These are phyloP conservation scores for Danio albolineatus DNA, from an alignment of 2,797 vertebrate species.

Conservation along the genomic window DNA sequence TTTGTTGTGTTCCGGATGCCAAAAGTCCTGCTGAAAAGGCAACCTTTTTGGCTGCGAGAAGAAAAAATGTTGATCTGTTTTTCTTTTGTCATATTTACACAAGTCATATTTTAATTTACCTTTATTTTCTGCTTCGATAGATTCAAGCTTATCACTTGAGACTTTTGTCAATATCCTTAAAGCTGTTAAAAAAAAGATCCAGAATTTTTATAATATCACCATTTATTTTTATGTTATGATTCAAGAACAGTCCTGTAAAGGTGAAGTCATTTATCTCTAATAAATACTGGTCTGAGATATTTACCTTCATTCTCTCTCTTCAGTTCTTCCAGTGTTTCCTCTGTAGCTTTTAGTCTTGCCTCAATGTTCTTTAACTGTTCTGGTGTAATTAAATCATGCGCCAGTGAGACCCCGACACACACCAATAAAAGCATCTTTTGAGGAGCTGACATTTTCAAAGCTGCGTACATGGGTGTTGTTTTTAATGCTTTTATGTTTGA, in stretches of 20 bases:
- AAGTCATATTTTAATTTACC: slow-evolving; percentile 17
- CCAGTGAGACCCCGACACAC: neutral
- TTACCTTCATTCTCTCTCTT: slow-evolving; percentile 36
- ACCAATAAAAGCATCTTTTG: slow-evolving; percentile 15
- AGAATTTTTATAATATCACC: no score
- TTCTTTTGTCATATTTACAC: neutral
- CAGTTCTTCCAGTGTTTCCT: slow-evolving; percentile 20
- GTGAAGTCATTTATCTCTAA: neutral
- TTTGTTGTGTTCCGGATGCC: neutral
- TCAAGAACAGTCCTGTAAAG: neutral
- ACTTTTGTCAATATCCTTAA: neutral
- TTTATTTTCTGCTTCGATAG: slow-evolving; percentile 32
- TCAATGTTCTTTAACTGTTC: slow-evolving; percentile 18
- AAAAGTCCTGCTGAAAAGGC: slow-evolving; percentile 55
- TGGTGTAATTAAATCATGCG: neutral
- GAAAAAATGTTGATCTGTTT: neutral
- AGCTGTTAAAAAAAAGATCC: slow-evolving; percentile 6
- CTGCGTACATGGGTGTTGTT: neutral
- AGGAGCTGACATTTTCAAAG: neutral
- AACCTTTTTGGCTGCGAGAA: slow-evolving; percentile 43
- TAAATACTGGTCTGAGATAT: neutral
- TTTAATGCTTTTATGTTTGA: neutral
- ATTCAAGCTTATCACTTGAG: slow-evolving; percentile 1
- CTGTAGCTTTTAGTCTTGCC: neutral
- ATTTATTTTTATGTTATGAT: neutral